Percentiles rank a stretch among this genome's conserved stretches.
Evolutionary conservation across 2,113 vertebrate species (phyloP).

Genomic region (Toxotes chatareus): DNA sequence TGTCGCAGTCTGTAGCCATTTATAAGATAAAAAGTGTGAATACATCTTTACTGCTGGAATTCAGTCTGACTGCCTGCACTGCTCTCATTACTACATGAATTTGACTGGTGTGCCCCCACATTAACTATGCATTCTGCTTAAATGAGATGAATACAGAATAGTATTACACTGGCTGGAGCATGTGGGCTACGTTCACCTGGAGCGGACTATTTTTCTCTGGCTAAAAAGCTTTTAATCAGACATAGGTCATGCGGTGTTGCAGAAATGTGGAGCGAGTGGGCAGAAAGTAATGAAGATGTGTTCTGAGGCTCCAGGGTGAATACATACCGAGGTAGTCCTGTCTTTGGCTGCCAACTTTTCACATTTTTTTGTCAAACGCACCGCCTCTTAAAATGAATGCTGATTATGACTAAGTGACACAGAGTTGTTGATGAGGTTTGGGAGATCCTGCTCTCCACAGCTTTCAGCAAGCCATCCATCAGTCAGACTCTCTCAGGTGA

Average conservation of each 20-base stretch:
- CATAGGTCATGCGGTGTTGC: background rate
- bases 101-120: conserved; percentile 15
- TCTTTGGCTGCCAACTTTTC: background rate
- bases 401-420: conserved; percentile 29
- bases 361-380: background rate
- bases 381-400: conserved; percentile 23
- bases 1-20: no score
- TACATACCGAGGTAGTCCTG: background rate
- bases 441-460: conserved; percentile 11
- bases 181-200: background rate
- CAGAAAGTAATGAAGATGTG: conserved; percentile 36
- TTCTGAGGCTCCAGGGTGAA: conserved; percentile 22
- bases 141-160: conserved; percentile 24
- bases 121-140: conserved; percentile 29
- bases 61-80: background rate
- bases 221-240: conserved; percentile 40
- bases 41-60: conserved; percentile 28
- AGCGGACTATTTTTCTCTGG: background rate
- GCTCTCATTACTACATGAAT: conserved; percentile 22
- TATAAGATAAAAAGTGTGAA: conserved; percentile 42
- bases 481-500: conserved; percentile 40
- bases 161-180: background rate
- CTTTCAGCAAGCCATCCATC: conserved; percentile 28
- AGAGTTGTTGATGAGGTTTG: background rate
- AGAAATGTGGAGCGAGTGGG: background rate